These are phyloP conservation scores for Archips crataeganus DNA, from an alignment of 2,888 invertebrate species.

Conservation along the genomic window DNA sequence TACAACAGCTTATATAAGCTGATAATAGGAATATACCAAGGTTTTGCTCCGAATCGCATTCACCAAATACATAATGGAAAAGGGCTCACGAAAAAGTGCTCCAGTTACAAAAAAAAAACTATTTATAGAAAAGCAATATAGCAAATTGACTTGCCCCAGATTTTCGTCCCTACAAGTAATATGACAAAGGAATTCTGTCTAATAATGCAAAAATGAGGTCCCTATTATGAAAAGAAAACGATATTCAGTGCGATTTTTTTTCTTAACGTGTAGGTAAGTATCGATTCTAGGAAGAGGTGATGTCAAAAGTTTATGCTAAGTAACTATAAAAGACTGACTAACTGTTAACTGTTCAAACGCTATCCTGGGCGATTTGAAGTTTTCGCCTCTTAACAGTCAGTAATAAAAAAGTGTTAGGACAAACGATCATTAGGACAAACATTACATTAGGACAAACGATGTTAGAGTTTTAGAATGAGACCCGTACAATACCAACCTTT, in stretches of 20 bases:
- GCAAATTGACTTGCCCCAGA: constrained; percentile 13
- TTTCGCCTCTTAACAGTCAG: too few species aligned
- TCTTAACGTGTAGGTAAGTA: neutral
- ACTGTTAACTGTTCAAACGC: too few species aligned
- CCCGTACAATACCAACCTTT: too few species aligned
- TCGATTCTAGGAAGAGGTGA: neutral
- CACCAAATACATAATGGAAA: neutral
- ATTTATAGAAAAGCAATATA: constrained; percentile 33
- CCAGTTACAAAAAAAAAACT: constrained; percentile 9
- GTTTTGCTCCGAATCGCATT: neutral
- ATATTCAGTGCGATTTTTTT: neutral
- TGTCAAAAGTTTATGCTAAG: too few species aligned
- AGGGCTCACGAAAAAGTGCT: neutral
- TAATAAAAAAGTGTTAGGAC: too few species aligned
- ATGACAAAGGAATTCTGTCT: constrained; percentile 1
- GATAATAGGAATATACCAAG: too few species aligned
- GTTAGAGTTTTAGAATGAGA: too few species aligned
- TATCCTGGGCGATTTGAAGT: too few species aligned
- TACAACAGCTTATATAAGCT: too few species aligned
- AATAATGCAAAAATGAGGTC: neutral
- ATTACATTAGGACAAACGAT: too few species aligned
- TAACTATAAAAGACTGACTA: too few species aligned
- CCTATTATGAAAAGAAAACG: neutral
- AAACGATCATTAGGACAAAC: too few species aligned
- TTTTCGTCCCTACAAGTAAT: neutral